Conservation (phyloP, 2,888 invertebrate genomes). For the Parnassius glacialis region DNA sequence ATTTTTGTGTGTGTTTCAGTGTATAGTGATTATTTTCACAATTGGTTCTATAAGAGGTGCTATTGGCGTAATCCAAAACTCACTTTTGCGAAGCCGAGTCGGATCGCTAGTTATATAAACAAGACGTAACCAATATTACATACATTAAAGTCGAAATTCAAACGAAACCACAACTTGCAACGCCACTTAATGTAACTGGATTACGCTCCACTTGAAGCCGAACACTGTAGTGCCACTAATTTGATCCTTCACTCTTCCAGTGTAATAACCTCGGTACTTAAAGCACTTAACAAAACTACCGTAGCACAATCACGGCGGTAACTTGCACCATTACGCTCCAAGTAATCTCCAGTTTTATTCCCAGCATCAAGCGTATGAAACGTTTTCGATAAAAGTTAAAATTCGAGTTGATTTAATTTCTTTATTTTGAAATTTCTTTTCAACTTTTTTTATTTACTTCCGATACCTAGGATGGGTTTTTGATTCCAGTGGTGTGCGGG, state of each 20-base stretch:
- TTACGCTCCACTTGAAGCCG: conserved; percentile 10
- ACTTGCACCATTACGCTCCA: conserved; percentile 5
- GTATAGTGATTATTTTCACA: too few species aligned
- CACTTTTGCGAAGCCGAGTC: too few species aligned
- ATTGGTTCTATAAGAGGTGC: too few species aligned
- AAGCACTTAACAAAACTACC: conserved; percentile 13
- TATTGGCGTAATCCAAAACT: too few species aligned
- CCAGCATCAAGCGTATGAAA: neutral
- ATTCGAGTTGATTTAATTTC: neutral
- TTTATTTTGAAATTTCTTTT: neutral
- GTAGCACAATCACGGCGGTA: conserved; percentile 2
- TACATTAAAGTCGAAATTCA: neutral
- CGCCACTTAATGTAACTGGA: conserved; percentile 2
- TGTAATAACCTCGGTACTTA: conserved; percentile 8
- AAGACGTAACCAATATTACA: too few species aligned
- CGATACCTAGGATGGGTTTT: too few species aligned
- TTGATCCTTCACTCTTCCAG: conserved; percentile 11
- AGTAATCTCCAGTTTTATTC: conserved; percentile 1
- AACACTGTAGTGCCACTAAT: conserved; percentile 13
- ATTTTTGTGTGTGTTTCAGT: too few species aligned
- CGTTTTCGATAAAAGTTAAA: neutral
- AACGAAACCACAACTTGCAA: neutral
- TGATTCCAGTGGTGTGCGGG: too few species aligned
- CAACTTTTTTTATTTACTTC: too few species aligned
- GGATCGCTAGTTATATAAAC: too few species aligned